Evolutionary conservation across 2,797 vertebrate genomes (phyloP).

Genomic region (Muscicapa comitata): DNA sequence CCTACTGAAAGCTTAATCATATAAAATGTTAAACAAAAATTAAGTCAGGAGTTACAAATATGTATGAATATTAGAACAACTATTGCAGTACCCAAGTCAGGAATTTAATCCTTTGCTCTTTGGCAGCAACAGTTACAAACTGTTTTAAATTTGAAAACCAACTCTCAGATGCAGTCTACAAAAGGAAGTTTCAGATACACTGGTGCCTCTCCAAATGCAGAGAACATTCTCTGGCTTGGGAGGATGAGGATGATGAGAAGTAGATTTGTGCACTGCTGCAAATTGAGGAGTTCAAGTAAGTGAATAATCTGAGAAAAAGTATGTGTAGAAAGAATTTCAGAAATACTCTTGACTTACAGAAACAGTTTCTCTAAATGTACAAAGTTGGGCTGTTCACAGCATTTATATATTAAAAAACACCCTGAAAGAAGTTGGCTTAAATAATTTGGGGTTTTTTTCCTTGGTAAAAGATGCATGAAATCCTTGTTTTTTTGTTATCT

Average conservation of each 20-base stretch:
- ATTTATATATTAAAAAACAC: neutral
- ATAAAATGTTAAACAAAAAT: slow-evolving; percentile 44
- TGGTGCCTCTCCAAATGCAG: neutral
- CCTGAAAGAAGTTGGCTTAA: neutral
- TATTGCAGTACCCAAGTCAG: neutral
- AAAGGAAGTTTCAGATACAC: neutral
- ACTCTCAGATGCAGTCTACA: neutral
- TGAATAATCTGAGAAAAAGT: neutral
- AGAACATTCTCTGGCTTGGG: neutral
- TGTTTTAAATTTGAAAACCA: neutral
- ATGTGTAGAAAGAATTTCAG: neutral
- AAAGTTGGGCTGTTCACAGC: neutral
- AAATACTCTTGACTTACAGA: neutral
- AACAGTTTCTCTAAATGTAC: neutral
- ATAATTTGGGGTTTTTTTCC: neutral
- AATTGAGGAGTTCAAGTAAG: neutral
- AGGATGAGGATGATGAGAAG: neutral
- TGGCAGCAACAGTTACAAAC: neutral
- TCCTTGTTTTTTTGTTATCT: neutral
- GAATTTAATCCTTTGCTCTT: neutral
- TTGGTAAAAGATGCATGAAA: neutral
- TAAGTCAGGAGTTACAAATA: slow-evolving; percentile 15
- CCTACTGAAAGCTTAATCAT: neutral
- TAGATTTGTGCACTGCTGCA: neutral
- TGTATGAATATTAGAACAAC: neutral